These are phyloP conservation scores for Gambusia affinis DNA, from an alignment of 2,113 vertebrate genomes.

Conservation along the genomic window DNA sequence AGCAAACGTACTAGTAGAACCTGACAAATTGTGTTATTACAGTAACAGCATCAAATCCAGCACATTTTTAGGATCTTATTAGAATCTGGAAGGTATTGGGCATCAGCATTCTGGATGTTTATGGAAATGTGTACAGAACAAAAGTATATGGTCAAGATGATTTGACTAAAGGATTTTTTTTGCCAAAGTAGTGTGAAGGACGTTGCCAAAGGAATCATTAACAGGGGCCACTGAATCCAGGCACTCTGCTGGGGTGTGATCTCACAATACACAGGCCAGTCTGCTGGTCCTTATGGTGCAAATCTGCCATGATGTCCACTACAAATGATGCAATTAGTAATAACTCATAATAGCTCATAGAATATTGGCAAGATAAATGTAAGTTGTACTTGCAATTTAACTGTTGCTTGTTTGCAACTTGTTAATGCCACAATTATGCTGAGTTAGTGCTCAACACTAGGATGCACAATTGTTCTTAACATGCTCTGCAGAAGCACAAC, in stretches of 20 bases:
- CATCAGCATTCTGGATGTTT: background rate
- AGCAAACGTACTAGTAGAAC: background rate
- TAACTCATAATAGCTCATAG: background rate
- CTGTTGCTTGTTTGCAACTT: slow-evolving; percentile 28
- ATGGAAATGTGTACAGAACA: background rate
- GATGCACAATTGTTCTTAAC: slow-evolving; percentile 69
- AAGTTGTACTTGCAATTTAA: slow-evolving; percentile 14
- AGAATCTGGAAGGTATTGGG: background rate
- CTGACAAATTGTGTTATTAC: background rate
- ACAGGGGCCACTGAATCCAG: slow-evolving; percentile 7
- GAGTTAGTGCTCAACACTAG: slow-evolving; percentile 23
- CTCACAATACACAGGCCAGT: slow-evolving; percentile 35
- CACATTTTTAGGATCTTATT: background rate
- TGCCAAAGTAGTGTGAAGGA: background rate
- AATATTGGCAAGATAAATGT: background rate
- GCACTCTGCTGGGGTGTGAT: slow-evolving; percentile 37
- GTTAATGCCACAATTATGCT: slow-evolving; percentile 15
- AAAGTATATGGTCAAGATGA: background rate
- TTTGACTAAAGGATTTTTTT: slow-evolving; percentile 1
- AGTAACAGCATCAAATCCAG: background rate
- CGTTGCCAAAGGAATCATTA: slow-evolving; percentile 23
- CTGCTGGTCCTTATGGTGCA: slow-evolving; percentile 28
- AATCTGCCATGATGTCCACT: slow-evolving; percentile 12
- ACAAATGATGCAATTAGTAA: background rate
- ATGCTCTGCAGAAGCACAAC: slow-evolving; percentile 48